Percentiles rank a stretch among this genome's conserved stretches.
These are phyloP conservation scores for Trachurus trachurus DNA, from an alignment of 2,797 vertebrate species.

Conservation along the genomic window DNA sequence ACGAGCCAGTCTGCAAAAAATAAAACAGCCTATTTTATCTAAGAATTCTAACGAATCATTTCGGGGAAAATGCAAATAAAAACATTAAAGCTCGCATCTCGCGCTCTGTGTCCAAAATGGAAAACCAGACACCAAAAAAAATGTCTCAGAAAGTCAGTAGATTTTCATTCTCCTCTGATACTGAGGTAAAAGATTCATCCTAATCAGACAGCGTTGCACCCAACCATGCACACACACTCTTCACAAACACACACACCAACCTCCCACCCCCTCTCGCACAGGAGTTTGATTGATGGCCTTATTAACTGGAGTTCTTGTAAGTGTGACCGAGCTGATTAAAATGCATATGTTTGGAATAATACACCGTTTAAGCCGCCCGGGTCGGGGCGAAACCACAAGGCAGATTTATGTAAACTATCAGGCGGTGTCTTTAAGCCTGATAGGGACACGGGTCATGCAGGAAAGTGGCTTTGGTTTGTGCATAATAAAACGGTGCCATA, in stretches of 20 bases:
- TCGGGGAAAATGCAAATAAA: background rate
- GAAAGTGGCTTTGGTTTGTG: slow-evolving; percentile 58
- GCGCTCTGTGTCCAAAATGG: background rate
- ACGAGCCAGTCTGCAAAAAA: background rate
- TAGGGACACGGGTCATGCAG: slow-evolving; percentile 63
- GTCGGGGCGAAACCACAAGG: slow-evolving; percentile 73
- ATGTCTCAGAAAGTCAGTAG: background rate
- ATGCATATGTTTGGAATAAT: slow-evolving; percentile 99
- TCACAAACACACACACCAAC: slow-evolving; percentile 9
- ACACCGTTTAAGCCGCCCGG: slow-evolving; percentile 93
- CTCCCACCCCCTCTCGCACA: slow-evolving; percentile 64
- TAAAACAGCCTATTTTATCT: background rate
- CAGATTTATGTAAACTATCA: slow-evolving; percentile 88
- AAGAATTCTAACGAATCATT: background rate
- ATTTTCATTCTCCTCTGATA: slow-evolving; percentile 1
- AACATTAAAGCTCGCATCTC: too few species aligned
- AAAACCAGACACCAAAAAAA: background rate
- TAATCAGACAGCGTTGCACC: slow-evolving; percentile 54
- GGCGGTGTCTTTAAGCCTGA: slow-evolving; percentile 74
- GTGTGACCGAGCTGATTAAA: slow-evolving; percentile 99
- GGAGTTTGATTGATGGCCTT: slow-evolving; percentile 98
- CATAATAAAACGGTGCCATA: slow-evolving; percentile 66
- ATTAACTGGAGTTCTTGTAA: slow-evolving; percentile 99
- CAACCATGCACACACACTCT: background rate
- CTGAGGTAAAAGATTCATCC: slow-evolving; percentile 62